Conservation (phyloP, 2,888 invertebrate species). For the Synanthedon andrenaeformis region DNA sequence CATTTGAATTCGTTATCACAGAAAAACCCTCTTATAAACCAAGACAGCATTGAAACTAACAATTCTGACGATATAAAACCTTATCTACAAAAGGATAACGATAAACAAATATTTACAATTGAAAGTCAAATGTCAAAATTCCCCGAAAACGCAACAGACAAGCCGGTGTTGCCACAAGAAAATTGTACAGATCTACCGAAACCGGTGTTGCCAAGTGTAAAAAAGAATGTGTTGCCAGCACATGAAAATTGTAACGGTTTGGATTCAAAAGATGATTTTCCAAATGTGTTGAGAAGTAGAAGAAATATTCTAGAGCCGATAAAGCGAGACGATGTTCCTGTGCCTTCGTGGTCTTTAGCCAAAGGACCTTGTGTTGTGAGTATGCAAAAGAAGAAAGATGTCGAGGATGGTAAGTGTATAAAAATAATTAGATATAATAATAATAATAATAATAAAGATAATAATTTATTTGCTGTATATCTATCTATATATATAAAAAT, state of each 20-base stretch:
- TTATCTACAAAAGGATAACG: slow-evolving; percentile 20
- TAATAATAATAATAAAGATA: no score
- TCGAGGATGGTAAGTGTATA: slow-evolving; percentile 16
- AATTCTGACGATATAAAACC: slow-evolving; percentile 54
- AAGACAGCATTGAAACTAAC: slow-evolving; percentile 56
- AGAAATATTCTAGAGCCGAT: slow-evolving; percentile 58
- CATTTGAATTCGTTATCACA: slow-evolving; percentile 31
- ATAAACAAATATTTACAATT: slow-evolving; percentile 46
- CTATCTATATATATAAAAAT: no score
- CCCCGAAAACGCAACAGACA: slow-evolving; percentile 7
- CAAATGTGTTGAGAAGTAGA: slow-evolving; percentile 39
- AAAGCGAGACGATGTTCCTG: slow-evolving; percentile 42
- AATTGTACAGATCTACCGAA: slow-evolving; percentile 8
- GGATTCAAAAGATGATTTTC: slow-evolving; percentile 32
- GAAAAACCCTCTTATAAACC: slow-evolving; percentile 29
- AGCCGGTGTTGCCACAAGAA: slow-evolving; percentile 24
- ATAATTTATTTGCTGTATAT: no score
- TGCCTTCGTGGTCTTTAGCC: slow-evolving; percentile 57
- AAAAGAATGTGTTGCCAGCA: background rate
- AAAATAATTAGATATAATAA: background rate
- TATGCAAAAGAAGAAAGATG: slow-evolving; percentile 34
- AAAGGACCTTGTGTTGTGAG: slow-evolving; percentile 54
- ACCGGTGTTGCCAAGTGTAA: background rate
- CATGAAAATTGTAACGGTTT: slow-evolving; percentile 6
- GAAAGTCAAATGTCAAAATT: slow-evolving; percentile 40